Base-by-base conservation (phyloP, 2,797 vertebrate species). In the Malurus leucopterus region DNA sequence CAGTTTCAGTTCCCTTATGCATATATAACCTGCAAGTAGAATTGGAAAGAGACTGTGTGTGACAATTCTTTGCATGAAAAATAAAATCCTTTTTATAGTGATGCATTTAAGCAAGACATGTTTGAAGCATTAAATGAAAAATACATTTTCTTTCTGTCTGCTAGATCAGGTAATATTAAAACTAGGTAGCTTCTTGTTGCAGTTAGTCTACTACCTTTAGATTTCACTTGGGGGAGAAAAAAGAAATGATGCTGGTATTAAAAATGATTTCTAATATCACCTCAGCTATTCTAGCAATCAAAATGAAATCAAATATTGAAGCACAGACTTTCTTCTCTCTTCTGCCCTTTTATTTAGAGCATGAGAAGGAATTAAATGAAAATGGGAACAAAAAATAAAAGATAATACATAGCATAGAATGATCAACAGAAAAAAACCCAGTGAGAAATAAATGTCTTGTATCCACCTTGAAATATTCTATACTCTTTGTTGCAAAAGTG, bases 151-250 rank as follows among this genome's bases (percentile, higher is more conserved):
- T 82, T 75, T 74, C 68, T 72, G 15, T 68, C 53, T 90, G 23
- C 34, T 82, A 26, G 30, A 74, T 69, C 15, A 70, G n/a, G 24
- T 81, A 88, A 57, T 81, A 61, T 13, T 18, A 76, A 91, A 72
- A 14, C 23, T 67, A 89, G 51, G 58, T 53, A 50, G 9, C 29
- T 83, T 76, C 40, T 47, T 86, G 50, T 53, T 79, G 40, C 22
- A 81, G 26, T 54, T n/a, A 55, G 4, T 47, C 6, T 68, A 34
- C 15, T 81, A 41, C 47, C 40, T 49, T 89, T 55, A 72, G 49
- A 62, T 84, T 88, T 90, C 40, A 65, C 0, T 0, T 75, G 8
- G 2, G 3, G 4, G 2, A 6, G 2, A 5, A 22, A 43, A 36
- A 23, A 46, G 26, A 83, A 74, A 41, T 6, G 34, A 6, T 68